These are phyloP conservation scores for Calephelis perditalis DNA, from an alignment of 2,888 invertebrate species.

Conservation along the genomic window DNA sequence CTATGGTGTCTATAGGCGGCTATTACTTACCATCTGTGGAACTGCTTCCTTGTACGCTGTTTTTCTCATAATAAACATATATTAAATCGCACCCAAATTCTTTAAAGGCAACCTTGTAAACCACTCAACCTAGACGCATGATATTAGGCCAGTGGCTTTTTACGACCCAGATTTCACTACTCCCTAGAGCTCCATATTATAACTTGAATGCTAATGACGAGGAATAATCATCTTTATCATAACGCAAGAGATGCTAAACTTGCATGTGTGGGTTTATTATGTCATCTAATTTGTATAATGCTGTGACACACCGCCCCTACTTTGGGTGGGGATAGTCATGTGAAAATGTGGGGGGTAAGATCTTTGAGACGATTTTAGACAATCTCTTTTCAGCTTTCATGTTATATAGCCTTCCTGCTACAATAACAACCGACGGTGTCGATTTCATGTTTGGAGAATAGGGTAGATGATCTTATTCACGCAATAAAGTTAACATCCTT, in stretches of 20 bases:
- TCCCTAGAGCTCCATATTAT: background rate
- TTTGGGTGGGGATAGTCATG: slow-evolving; percentile 16
- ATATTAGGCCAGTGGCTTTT: slow-evolving; percentile 2
- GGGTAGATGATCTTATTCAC: too few relatives aligned
- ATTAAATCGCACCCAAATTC: too few relatives aligned
- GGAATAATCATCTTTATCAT: background rate
- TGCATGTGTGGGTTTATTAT: background rate
- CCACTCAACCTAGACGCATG: too few relatives aligned
- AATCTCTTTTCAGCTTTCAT: too few relatives aligned
- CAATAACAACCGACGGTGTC: too few relatives aligned
- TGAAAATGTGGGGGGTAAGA: slow-evolving; percentile 1
- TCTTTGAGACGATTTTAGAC: background rate
- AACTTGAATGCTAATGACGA: background rate
- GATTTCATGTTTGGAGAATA: too few relatives aligned
- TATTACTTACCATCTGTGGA: background rate
- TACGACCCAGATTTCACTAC: slow-evolving; percentile 5
- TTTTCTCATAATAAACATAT: background rate
- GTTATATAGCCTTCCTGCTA: too few relatives aligned
- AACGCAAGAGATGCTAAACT: background rate
- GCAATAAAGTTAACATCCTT: too few relatives aligned
- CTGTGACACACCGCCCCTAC: slow-evolving; percentile 36
- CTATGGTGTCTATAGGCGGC: background rate
- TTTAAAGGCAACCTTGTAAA: background rate
- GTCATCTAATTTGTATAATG: slow-evolving; percentile 54
- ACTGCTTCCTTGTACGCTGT: background rate